Conservation (phyloP, 2,888 invertebrate species). For the Temnothorax unifasciatus region DNA sequence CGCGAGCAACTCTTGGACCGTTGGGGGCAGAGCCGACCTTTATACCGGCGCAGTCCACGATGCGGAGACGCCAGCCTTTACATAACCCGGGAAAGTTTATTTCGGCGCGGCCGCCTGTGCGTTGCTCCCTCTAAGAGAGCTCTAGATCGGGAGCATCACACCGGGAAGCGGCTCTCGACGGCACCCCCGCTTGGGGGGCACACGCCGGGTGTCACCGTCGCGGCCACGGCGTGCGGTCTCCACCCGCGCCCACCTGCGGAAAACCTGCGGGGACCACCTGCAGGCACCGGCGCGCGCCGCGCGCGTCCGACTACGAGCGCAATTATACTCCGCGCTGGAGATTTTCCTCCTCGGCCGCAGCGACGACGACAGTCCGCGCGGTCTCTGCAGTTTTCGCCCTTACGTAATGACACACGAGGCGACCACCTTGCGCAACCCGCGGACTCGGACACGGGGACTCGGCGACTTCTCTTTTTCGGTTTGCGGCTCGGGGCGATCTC, state of each 20-base stretch:
- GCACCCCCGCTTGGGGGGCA: constrained; percentile 18
- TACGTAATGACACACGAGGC: constrained; percentile 62
- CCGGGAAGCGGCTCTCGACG: neutral
- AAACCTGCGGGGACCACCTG: neutral
- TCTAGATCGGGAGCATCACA: constrained; percentile 37
- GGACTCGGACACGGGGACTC: constrained; percentile 25
- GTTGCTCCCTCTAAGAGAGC: constrained; percentile 65
- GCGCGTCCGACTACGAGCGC: neutral
- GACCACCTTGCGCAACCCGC: constrained; percentile 62
- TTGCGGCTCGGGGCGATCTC: constrained; percentile 15
- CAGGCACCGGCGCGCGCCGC: neutral
- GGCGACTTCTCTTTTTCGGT: constrained; percentile 64
- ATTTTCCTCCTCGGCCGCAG: constrained; percentile 9
- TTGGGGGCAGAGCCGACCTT: constrained; percentile 85
- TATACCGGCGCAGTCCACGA: constrained; percentile 83
- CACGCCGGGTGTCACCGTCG: constrained; percentile 4
- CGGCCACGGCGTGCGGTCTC: neutral
- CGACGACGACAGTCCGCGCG: neutral
- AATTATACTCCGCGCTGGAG: constrained; percentile 27
- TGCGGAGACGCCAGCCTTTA: constrained; percentile 80
- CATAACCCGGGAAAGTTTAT: constrained; percentile 86
- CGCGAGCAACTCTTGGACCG: constrained; percentile 84
- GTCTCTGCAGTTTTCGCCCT: constrained; percentile 56
- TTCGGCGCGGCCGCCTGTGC: constrained; percentile 75
- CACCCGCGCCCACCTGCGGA: neutral